Evolutionary conservation across 1,140 invertebrate genomes (phyloP).

Genomic region (Diprion similis): DNA sequence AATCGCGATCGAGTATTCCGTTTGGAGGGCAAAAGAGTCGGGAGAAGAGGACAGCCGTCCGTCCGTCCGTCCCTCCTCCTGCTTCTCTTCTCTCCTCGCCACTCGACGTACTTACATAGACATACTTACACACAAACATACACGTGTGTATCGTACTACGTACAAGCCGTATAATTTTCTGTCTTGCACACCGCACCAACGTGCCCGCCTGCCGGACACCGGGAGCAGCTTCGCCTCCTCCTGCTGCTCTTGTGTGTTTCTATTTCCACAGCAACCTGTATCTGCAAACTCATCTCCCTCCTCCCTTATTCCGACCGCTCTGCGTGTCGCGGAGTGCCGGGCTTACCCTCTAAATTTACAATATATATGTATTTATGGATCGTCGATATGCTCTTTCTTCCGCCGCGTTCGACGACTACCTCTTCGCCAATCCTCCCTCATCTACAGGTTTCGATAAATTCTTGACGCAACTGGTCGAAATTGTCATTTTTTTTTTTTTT

Average conservation of each 20-base stretch:
- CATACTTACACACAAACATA: not conserved
- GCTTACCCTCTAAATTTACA: conserved; percentile 29
- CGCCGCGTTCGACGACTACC: too few species aligned
- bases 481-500: too few species aligned
- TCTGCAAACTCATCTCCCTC: too few species aligned
- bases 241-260: too few species aligned
- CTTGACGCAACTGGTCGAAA: too few species aligned
- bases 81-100: not conserved
- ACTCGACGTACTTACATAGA: not conserved
- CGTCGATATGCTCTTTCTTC: not conserved
- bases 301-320: too few species aligned
- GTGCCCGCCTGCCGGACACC: not conserved
- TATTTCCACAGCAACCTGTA: too few species aligned
- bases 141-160: not conserved
- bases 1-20: conserved; percentile 58
- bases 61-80: not conserved
- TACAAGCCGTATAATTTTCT: not conserved
- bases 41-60: conserved; percentile 1
- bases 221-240: too few species aligned
- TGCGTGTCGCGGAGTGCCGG: too few species aligned
- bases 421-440: too few species aligned
- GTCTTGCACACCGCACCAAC: not conserved
- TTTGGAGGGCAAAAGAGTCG: conserved; percentile 46
- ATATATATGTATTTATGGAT: conserved; percentile 40
- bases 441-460: too few species aligned